phyloP scores from a whole-genome alignment of 2,888 invertebrate species.

The Pedicia rivosa region DNA sequence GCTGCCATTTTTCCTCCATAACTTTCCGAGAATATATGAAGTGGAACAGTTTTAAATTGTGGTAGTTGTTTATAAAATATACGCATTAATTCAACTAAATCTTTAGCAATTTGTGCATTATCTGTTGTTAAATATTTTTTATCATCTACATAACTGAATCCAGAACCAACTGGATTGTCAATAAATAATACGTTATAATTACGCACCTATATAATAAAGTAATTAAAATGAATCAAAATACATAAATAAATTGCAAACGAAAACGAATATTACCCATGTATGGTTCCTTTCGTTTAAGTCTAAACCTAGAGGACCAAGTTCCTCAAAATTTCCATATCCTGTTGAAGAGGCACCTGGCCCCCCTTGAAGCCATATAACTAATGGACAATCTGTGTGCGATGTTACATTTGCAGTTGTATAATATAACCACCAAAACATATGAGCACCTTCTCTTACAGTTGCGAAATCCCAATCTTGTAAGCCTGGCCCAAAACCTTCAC shows the following conservation, averaged over 20 bases:
- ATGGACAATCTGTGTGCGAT: slow-evolving; percentile 46
- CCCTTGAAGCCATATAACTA: slow-evolving; percentile 81
- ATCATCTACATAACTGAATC: slow-evolving; percentile 64
- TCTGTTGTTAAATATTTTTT: slow-evolving; percentile 33
- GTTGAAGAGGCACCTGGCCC: slow-evolving; percentile 71
- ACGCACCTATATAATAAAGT: slow-evolving; percentile 15
- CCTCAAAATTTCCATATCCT: slow-evolving; percentile 75
- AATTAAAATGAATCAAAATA: too few relatives aligned
- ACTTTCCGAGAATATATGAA: slow-evolving; percentile 79
- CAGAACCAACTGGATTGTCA: slow-evolving; percentile 82
- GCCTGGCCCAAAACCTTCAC: slow-evolving; percentile 37
- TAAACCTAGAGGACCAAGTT: slow-evolving; percentile 58
- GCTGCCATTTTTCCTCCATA: slow-evolving; percentile 90
- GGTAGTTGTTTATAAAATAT: slow-evolving; percentile 49
- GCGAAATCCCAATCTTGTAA: slow-evolving; percentile 62
- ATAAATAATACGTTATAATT: slow-evolving; percentile 72
- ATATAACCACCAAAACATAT: slow-evolving; percentile 82
- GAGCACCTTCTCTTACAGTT: slow-evolving; percentile 52
- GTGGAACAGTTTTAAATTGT: slow-evolving; percentile 52
- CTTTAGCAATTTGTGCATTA: slow-evolving; percentile 51
- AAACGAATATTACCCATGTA: slow-evolving; percentile 45
- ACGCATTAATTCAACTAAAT: slow-evolving; percentile 57
- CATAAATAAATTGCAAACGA: too few relatives aligned
- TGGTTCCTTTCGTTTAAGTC: slow-evolving; percentile 48
- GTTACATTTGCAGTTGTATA: slow-evolving; percentile 47